phyloP scores from a whole-genome alignment of 92 coral and sea anemone genomes.

The Porites rus region DNA sequence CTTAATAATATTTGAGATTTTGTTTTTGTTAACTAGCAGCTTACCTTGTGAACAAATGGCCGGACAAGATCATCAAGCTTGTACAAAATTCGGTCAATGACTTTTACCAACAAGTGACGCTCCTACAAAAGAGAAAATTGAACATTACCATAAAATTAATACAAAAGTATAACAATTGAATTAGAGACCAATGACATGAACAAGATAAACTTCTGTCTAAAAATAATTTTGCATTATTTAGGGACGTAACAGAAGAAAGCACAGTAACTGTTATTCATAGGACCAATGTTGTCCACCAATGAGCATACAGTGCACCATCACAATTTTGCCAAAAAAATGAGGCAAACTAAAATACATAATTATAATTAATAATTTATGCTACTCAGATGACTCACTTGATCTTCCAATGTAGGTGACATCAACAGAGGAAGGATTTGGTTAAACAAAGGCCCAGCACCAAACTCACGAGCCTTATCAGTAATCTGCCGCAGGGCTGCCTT shows the following conservation, averaged over 20 bases:
- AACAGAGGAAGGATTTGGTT: slow-evolving; percentile 96
- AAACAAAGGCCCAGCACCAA: slow-evolving; percentile 99
- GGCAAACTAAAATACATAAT: too few relatives aligned
- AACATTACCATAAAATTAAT: background rate
- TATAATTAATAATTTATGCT: background rate
- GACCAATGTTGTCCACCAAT: too few relatives aligned
- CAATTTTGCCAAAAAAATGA: background rate
- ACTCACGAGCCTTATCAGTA: slow-evolving; percentile 99
- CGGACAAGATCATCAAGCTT: slow-evolving; percentile 99
- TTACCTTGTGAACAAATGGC: slow-evolving; percentile 99
- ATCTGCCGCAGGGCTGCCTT: slow-evolving; percentile 99
- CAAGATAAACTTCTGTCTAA: too few relatives aligned
- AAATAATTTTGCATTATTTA: too few relatives aligned
- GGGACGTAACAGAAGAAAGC: too few relatives aligned
- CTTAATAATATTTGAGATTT: too few relatives aligned
- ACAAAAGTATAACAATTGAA: background rate
- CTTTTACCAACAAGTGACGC: slow-evolving; percentile 99
- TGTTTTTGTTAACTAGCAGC: background rate
- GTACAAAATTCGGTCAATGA: slow-evolving; percentile 98
- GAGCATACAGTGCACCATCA: too few relatives aligned
- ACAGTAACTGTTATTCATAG: too few relatives aligned
- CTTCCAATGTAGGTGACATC: slow-evolving; percentile 99
- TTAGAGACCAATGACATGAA: too few relatives aligned
- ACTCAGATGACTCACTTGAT: slow-evolving; percentile 76
- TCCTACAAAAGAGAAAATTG: slow-evolving; percentile 57